These are phyloP conservation scores for Drosophila parabipectinata DNA, from an alignment of 1,140 invertebrate species.

Conservation along the genomic window DNA sequence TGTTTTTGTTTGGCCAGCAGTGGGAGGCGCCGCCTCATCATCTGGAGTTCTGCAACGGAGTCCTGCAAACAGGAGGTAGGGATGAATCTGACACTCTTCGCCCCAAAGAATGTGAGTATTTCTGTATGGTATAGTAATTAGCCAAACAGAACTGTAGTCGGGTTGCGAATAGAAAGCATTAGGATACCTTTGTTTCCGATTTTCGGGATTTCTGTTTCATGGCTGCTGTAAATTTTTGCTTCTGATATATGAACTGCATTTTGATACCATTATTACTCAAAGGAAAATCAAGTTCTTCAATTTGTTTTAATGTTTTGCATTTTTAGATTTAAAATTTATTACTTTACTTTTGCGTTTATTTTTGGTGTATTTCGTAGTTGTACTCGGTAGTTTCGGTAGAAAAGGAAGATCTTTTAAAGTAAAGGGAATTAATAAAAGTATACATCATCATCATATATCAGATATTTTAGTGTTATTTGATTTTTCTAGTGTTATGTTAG, in stretches of 20 bases:
- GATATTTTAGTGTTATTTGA: no score
- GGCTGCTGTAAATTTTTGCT: background rate
- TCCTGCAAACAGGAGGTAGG: conserved; percentile 6
- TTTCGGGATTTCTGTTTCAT: background rate
- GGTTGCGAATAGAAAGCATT: conserved; percentile 22
- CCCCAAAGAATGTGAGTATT: conserved; percentile 24
- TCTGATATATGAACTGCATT: background rate
- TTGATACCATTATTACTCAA: no score
- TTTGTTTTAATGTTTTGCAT: no score
- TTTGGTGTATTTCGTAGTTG: no score
- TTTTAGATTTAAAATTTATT: no score
- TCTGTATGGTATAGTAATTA: conserved; percentile 48
- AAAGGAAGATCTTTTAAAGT: no score
- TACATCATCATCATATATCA: no score
- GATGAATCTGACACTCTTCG: conserved; percentile 37
- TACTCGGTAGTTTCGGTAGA: no score
- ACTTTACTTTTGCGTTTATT: no score
- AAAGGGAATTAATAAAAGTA: no score
- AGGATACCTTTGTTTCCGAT: background rate
- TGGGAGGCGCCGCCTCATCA: conserved; percentile 27
- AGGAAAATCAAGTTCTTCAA: no score
- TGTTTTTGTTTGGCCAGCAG: conserved; percentile 35
- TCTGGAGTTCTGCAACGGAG: background rate
- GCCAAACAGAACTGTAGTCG: conserved; percentile 23
- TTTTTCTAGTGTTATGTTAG: no score